These are phyloP conservation scores for Agonum fuliginosum DNA, from an alignment of 2,888 invertebrate genomes.

Conservation along the genomic window DNA sequence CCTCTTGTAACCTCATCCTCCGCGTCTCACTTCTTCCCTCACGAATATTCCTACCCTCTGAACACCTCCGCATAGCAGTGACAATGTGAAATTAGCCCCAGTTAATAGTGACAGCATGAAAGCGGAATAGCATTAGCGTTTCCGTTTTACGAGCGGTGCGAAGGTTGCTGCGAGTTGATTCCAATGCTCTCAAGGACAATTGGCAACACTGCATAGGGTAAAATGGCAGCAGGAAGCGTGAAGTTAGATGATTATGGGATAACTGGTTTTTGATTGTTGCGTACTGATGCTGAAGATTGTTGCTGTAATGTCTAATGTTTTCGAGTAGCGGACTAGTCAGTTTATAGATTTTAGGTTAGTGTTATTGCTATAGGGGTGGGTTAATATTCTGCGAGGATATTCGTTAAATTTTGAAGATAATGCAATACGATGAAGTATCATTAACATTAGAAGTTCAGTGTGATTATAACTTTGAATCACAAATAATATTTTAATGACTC, in stretches of 20 bases:
- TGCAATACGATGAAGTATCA: background rate
- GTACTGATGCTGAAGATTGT: slow-evolving; percentile 4
- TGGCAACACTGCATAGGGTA: slow-evolving; percentile 1
- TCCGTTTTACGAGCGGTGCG: slow-evolving; percentile 41
- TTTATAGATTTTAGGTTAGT: slow-evolving; percentile 3
- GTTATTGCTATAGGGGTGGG: background rate
- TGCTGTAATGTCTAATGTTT: slow-evolving; percentile 5
- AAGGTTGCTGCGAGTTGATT: slow-evolving; percentile 25
- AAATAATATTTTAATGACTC: background rate
- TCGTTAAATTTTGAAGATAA: slow-evolving; percentile 11
- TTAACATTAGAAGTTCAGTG: background rate
- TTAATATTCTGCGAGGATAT: slow-evolving; percentile 18
- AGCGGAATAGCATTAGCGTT: slow-evolving; percentile 38
- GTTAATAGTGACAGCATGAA: slow-evolving; percentile 43
- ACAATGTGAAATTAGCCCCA: slow-evolving; percentile 44
- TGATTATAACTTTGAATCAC: background rate
- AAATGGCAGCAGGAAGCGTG: slow-evolving; percentile 4
- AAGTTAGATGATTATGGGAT: slow-evolving; percentile 31
- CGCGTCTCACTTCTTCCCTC: background rate
- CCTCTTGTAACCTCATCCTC: background rate
- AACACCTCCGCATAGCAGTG: background rate
- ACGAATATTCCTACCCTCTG: too few species aligned
- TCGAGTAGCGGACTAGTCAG: background rate
- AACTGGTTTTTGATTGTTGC: slow-evolving; percentile 37
- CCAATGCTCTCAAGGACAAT: slow-evolving; percentile 50